phyloP scores from a whole-genome alignment of 2,113 vertebrate species.

The Actinemys pallida region DNA sequence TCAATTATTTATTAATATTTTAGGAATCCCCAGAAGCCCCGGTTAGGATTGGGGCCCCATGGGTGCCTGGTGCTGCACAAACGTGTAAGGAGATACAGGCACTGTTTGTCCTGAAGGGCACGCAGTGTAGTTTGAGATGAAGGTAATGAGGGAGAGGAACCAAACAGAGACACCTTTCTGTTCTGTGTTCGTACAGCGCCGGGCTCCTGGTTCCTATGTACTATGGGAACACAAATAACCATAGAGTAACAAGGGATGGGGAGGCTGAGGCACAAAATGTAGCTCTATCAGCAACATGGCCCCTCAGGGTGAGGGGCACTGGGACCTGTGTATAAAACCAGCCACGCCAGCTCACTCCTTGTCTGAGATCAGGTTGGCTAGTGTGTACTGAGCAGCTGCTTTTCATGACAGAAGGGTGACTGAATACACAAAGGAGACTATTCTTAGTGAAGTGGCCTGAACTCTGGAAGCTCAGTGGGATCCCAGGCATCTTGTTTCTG shows the following conservation, averaged over 20 bases:
- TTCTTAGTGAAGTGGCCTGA: not conserved
- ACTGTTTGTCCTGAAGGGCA: not conserved
- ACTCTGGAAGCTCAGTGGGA: not conserved
- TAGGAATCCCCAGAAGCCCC: not conserved
- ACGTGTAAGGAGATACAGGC: not conserved
- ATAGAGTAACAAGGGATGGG: not conserved
- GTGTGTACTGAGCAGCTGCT: not conserved
- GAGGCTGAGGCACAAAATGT: not conserved
- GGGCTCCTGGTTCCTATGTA: not conserved
- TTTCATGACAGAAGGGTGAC: not conserved
- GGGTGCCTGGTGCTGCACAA: not conserved
- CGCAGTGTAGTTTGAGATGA: not conserved
- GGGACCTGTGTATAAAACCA: not conserved
- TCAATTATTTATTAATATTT: not conserved
- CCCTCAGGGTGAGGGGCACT: not conserved
- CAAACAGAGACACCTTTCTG: not conserved
- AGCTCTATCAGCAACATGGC: not conserved
- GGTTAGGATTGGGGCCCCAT: not conserved
- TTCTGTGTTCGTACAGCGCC: not conserved
- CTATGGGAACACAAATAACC: not conserved
- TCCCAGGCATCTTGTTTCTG: not conserved
- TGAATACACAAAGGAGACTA: not conserved
- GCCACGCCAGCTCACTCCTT: not conserved
- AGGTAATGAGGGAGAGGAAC: not conserved
- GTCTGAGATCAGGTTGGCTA: not conserved